These are phyloP conservation scores for Leucophenga maculata DNA, from an alignment of 2,888 invertebrate genomes.

Conservation along the genomic window DNA sequence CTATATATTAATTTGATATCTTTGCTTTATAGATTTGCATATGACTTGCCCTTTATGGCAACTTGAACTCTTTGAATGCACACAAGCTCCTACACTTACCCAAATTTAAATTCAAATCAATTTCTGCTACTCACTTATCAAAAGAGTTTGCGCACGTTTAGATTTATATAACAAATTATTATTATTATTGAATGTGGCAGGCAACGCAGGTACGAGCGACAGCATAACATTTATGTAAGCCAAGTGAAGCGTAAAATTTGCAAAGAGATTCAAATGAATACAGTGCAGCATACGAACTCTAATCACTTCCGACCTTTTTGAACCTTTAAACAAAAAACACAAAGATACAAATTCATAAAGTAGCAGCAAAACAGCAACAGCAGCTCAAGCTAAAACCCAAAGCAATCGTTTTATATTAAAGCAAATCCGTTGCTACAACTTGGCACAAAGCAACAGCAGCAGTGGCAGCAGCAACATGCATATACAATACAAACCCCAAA, in stretches of 20 bases:
- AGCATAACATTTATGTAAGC: background rate
- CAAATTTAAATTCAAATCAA: too few species aligned
- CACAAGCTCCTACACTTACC: too few species aligned
- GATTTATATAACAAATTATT: background rate
- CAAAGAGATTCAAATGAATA: background rate
- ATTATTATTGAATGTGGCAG: background rate
- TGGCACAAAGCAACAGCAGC: background rate
- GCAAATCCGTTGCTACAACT: background rate
- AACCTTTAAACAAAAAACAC: background rate
- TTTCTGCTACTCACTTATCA: too few species aligned
- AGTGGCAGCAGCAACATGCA: background rate
- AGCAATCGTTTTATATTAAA: background rate
- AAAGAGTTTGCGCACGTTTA: too few species aligned
- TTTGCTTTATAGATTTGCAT: too few species aligned
- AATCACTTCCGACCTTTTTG: constrained; percentile 26
- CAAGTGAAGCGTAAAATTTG: constrained; percentile 21
- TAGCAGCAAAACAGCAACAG: background rate
- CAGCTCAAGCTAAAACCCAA: background rate
- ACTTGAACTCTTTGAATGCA: too few species aligned
- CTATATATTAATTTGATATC: too few species aligned
- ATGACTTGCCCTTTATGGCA: too few species aligned
- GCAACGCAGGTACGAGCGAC: background rate
- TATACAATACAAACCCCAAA: background rate
- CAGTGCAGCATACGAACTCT: background rate
- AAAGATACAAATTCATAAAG: background rate